Conservation (phyloP, 23 tunicate species). For the Styela clava region DNA sequence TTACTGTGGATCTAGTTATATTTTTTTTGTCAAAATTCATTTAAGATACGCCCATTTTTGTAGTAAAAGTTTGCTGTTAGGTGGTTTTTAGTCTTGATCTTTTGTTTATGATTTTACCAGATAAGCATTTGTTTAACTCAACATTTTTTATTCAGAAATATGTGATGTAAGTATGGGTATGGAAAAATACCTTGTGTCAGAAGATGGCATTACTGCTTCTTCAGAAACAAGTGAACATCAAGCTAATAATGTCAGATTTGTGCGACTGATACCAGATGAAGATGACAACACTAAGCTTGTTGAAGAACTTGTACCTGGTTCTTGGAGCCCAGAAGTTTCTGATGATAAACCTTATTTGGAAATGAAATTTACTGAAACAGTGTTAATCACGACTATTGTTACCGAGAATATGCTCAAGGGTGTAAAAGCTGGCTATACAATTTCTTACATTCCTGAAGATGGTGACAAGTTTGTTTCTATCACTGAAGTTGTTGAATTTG, state of each 20-base stretch:
- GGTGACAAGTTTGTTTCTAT: slow-evolving; percentile 30
- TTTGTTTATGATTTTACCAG: no score
- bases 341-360: slow-evolving; percentile 63
- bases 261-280: not conserved
- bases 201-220: slow-evolving; percentile 40
- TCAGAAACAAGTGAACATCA: slow-evolving; percentile 31
- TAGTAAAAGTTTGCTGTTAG: no score
- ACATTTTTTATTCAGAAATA: slow-evolving; percentile 42
- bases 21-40: no score
- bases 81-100: no score
- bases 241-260: slow-evolving; percentile 30
- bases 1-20: not conserved
- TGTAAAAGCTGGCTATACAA: not conserved
- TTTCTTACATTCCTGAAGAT: slow-evolving; percentile 18
- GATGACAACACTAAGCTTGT: slow-evolving; percentile 17
- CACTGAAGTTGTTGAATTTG: not conserved
- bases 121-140: no score
- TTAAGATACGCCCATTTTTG: no score
- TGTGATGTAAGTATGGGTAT: slow-evolving; percentile 59
- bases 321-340: slow-evolving; percentile 53
- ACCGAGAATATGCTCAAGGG: slow-evolving; percentile 50
- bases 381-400: slow-evolving; percentile 46
- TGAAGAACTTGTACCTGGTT: not conserved
- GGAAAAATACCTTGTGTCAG: slow-evolving; percentile 21
- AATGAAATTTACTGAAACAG: slow-evolving; percentile 34